Evolutionary conservation across 2,797 vertebrate genomes (phyloP), one percentile per base, ranked within the genome.

Genomic region (Gymnothorax javanicus): DNA sequence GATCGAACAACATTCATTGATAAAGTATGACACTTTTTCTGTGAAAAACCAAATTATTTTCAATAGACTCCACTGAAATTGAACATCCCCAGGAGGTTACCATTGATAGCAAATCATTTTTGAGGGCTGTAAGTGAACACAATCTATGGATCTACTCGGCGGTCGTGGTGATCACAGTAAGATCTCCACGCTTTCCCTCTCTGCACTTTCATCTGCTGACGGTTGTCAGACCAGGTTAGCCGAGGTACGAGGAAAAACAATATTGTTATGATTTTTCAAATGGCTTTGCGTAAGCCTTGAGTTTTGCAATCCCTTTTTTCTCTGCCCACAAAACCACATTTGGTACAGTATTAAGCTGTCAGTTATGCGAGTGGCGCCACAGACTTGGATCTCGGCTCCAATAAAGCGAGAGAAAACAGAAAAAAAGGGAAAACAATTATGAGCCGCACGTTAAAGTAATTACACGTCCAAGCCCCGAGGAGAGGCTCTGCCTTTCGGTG

Each of bases 331-430:
- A 88, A 93, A 93, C 91, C 88, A 92, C 92, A 93, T 92, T 89
- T 91, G 90, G 92, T 89, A 91, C 89, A 83, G 91, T 85, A 93
- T 94, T 94, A 93, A 93, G 92, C 91, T 92, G 93, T 95, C 93
- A 93, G 92, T 90, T 91, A 88, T 82, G 89, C 93, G 92, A 89
- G 94, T 92, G 94, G 95, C 94, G 94, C 95, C 95, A 94, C 90
- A 90, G 93, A 91, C 92, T 91, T 88, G 79, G 88, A 88, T 91
- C 91, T 90, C 82, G 87, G 88, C 90, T 93, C 92, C 92, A 93
- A 89, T 92, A 91, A 92, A 85, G 57, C 52, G 87, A 89, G 91
- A 88, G 87, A 88, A 91, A 88, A 90, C 33, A 25, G 84, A 88
- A 84, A 69, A 82, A 82, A 83, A 88, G 77, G 4, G 58, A 86